phyloP scores from a whole-genome alignment of 1,140 invertebrate genomes.

The Caerostris darwini region DNA sequence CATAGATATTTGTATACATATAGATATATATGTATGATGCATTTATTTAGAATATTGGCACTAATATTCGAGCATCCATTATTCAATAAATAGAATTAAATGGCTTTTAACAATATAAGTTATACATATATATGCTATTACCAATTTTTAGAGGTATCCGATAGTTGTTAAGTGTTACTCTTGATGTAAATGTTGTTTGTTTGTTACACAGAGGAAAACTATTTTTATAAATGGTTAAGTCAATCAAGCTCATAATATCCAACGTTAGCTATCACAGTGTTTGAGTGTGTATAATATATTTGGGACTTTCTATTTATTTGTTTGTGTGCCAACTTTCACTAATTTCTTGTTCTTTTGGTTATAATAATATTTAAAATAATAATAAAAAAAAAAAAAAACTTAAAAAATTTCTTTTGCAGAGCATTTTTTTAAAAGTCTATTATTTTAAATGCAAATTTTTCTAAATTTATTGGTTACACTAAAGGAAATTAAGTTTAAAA shows the following conservation, averaged over 20 bases:
- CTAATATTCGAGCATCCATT: neutral
- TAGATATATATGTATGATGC: conserved; percentile 19
- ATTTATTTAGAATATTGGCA: conserved; percentile 36
- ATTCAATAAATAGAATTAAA: conserved; percentile 22
- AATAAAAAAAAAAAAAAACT: neutral
- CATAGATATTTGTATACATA: conserved; percentile 32
- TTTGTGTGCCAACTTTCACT: neutral
- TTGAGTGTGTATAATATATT: neutral
- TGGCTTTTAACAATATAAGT: neutral
- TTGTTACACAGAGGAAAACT: neutral
- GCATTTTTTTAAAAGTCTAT: neutral
- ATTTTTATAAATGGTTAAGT: neutral
- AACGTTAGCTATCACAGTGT: conserved; percentile 13
- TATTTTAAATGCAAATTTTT: neutral
- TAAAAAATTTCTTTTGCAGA: neutral
- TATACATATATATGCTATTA: neutral
- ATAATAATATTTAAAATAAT: neutral
- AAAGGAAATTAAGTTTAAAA: neutral
- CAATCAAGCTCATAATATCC: conserved; percentile 27
- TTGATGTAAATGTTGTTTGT: neutral
- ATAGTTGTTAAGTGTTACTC: neutral
- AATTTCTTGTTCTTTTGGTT: neutral
- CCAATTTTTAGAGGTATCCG: neutral
- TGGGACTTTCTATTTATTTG: neutral
- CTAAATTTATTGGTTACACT: neutral